Evolutionary conservation across 2,113 vertebrate species (phyloP), one percentile per base, ranked within the genome.

Genomic region (Xenotilapia caudafasciata): DNA sequence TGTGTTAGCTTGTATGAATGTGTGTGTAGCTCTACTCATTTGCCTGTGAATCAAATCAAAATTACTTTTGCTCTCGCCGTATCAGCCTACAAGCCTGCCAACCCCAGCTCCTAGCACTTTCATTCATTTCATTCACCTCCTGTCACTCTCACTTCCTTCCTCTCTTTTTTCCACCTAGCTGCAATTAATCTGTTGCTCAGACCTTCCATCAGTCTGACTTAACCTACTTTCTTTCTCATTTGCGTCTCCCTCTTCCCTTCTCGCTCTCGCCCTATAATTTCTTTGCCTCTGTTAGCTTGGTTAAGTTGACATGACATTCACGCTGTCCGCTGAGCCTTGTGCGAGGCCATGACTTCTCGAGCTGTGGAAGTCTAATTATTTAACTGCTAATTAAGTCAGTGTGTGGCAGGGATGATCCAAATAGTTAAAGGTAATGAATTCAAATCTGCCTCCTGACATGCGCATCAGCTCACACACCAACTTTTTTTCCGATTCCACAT

Each of bases 131-230:
- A 77, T 79, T 90, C 83, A 82, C 80, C 53, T 83, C 79, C 88
- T 79, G 88, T 89, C 92, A 89, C 86, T 93, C 83, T 88, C 60
- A 79, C 54, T 93, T 77, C 54, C 79, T 56, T 54, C 79, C 83
- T 80, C 85, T 77, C 55, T 54, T 87, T 91, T 91, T 80, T 65
- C 83, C 51, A 92, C 93, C 81, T 92, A 26, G 89, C 68, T 80
- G 84, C 95, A 95, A 96, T 96, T 96, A 95, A 95, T 94, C 90
- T 90, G 88, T 94, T 92, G 87, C 92, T 93, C 83, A 89, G 90
- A 86, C 93, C 85, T 83, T 90, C 92, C 89, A 88, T 94, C 92
- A 93, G 90, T 94, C 90, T 93, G 92, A 96, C 91, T 94, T 95
- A 95, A 94, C 95, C 95, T 92, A 95, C 92, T 95, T 95, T 91